These are phyloP conservation scores for Zaprionus capensis DNA, from an alignment of 1,140 invertebrate genomes.

Conservation along the genomic window DNA sequence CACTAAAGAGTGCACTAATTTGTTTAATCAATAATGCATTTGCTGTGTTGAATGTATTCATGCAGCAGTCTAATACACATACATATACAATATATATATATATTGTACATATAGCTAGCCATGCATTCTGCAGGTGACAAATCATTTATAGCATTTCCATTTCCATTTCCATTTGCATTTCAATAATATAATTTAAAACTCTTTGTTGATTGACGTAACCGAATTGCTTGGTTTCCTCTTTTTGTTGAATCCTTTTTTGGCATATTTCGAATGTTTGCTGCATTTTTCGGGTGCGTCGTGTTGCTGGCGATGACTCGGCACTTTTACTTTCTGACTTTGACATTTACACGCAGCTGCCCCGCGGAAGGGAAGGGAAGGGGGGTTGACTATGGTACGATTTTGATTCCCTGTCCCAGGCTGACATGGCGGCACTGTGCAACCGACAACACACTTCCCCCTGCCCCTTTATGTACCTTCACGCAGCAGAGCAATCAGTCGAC, in stretches of 20 bases:
- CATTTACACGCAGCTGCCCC: constrained; percentile 1
- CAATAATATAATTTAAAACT: not conserved
- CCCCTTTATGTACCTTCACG: not conserved
- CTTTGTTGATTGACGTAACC: not conserved
- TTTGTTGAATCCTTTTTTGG: not conserved
- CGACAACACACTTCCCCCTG: not conserved
- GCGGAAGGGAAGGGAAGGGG: not conserved
- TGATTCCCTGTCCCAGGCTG: constrained; percentile 9
- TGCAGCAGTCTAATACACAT: not conserved
- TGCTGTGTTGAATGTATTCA: too few relatives aligned
- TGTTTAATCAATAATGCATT: too few relatives aligned
- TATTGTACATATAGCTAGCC: not conserved
- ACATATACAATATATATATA: not conserved
- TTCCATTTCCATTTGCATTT: not conserved
- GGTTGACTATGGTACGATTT: not conserved
- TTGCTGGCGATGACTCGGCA: not conserved
- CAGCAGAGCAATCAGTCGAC: constrained; percentile 20
- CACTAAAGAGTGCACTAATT: too few relatives aligned
- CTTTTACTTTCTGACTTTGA: constrained; percentile 5
- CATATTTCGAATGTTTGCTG: not conserved
- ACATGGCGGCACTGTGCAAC: constrained; percentile 10
- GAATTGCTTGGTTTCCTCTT: not conserved
- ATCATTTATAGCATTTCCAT: not conserved
- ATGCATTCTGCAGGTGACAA: not conserved
- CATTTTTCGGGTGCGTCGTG: not conserved